These are phyloP conservation scores for Athripsodes cinereus DNA, from an alignment of 2,888 invertebrate species.

Conservation along the genomic window DNA sequence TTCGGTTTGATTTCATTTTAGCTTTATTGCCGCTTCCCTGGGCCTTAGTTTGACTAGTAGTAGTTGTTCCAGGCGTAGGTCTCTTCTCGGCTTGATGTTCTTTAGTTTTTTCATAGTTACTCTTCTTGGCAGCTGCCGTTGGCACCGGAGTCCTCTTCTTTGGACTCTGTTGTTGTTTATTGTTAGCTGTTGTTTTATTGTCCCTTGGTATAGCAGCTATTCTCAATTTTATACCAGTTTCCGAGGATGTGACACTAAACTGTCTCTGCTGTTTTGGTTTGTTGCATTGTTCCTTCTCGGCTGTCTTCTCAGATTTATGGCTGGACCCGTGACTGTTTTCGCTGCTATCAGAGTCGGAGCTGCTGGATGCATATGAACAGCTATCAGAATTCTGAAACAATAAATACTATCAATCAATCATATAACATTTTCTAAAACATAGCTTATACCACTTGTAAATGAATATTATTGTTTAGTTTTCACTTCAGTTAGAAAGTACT, in stretches of 20 bases:
- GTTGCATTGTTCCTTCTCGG: slow-evolving; percentile 11
- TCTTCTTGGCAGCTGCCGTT: slow-evolving; percentile 30
- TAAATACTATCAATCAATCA: no score
- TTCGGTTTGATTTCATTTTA: slow-evolving; percentile 21
- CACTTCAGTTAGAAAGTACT: no score
- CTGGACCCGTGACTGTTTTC: slow-evolving; percentile 36
- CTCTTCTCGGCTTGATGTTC: slow-evolving; percentile 26
- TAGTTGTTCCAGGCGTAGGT: no score
- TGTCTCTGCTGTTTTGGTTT: slow-evolving; percentile 37
- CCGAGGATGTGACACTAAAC: slow-evolving; percentile 56
- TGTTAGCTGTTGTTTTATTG: slow-evolving; percentile 35
- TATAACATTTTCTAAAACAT: no score
- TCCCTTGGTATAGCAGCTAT: slow-evolving; percentile 53
- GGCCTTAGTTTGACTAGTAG: slow-evolving; percentile 21
- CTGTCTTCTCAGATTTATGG: slow-evolving; percentile 33
- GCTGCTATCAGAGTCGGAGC: slow-evolving; percentile 29
- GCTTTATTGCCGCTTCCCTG: slow-evolving; percentile 16
- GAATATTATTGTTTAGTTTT: no score
- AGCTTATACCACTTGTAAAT: no score
- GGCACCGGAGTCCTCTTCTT: slow-evolving; percentile 33
- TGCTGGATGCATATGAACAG: slow-evolving; percentile 39
- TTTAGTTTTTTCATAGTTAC: slow-evolving; percentile 31
- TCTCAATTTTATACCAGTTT: slow-evolving; percentile 55
- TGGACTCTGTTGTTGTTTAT: slow-evolving; percentile 34
- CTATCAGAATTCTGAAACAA: slow-evolving; percentile 44